Base-by-base conservation (phyloP, 2,797 vertebrate species). In the Todus mexicanus region DNA sequence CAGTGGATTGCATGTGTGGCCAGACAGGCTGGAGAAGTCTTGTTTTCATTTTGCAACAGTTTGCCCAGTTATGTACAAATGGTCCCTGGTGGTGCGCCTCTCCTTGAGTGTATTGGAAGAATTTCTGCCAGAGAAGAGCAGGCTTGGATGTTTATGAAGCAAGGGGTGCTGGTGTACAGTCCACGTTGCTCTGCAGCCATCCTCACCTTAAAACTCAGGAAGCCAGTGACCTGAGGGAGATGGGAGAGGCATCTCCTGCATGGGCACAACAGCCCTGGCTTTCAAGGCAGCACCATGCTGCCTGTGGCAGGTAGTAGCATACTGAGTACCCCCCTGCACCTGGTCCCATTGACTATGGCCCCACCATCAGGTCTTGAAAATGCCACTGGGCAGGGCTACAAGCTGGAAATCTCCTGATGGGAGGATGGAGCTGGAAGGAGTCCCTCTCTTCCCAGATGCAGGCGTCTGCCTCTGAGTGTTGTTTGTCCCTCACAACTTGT, bases 401-500 rank as follows among this genome's bases (percentile, higher is more conserved):
- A 51, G 4, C 88, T 89, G 61, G 35, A 84, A 76, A 42, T 11
- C 10, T 90, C 51, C 59, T 22, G 40, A 18, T 43, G 15, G n/a
- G 33, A 72, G 16, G 26, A 68, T 17, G 65, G 65, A 80, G 35
- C 89, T 89, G 42, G 48, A 77, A 80, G 38, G 64, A 89, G 13
- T 53, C 29, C 17, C 22, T 79, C 23, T 89, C 12, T 21, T 87
- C 33, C 33, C 1, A 2, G n/a, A 40, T 56, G 15, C 40, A 66
- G 60, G 6, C 20, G 0, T 61, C 19, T 9, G 47, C 37, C 47
- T 78, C 31, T 2, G 1, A 26, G 31, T 84, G 81, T 23, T 66
- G 11, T 54, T 93, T 72, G 54, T 93, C 72, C 25, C 43, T 89
- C 35, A 12, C 78, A 87, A 74, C 61, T 95, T 59, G 19, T 31